These are phyloP conservation scores for Halocynthia aurantium DNA, from an alignment of 23 tunicate genomes.

Conservation along the genomic window DNA sequence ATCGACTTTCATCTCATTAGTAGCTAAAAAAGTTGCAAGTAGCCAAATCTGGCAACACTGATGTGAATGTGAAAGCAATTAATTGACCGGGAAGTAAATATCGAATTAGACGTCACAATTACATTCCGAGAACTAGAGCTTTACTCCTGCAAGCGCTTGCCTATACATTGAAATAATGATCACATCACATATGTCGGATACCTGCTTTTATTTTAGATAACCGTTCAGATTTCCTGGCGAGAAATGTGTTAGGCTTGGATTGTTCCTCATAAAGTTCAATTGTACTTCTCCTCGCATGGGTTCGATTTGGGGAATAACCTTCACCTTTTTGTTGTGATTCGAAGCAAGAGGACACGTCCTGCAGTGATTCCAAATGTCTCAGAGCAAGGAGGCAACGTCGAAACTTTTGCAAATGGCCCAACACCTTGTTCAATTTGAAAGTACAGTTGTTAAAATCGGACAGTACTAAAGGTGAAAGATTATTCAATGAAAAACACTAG, in stretches of 20 bases:
- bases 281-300: constrained; percentile 37
- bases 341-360: neutral
- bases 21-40: too few species aligned
- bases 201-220: constrained; percentile 57
- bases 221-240: constrained; percentile 4
- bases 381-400: constrained; percentile 67
- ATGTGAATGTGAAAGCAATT: too few species aligned
- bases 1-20: too few species aligned
- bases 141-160: too few species aligned
- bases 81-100: too few species aligned
- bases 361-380: constrained; percentile 41
- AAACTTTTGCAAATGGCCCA: constrained; percentile 85
- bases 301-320: neutral
- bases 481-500: neutral
- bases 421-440: constrained; percentile 35
- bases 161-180: neutral
- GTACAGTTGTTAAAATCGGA: neutral
- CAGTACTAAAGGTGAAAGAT: too few species aligned
- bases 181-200: neutral
- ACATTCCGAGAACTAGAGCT: too few species aligned
- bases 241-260: constrained; percentile 17
- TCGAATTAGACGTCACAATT: too few species aligned
- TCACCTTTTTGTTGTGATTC: neutral
- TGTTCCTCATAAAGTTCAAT: constrained; percentile 81
- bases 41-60: too few species aligned